Conservation (phyloP, 2,888 invertebrate genomes). For the Hirtodrosophila histrioides region DNA sequence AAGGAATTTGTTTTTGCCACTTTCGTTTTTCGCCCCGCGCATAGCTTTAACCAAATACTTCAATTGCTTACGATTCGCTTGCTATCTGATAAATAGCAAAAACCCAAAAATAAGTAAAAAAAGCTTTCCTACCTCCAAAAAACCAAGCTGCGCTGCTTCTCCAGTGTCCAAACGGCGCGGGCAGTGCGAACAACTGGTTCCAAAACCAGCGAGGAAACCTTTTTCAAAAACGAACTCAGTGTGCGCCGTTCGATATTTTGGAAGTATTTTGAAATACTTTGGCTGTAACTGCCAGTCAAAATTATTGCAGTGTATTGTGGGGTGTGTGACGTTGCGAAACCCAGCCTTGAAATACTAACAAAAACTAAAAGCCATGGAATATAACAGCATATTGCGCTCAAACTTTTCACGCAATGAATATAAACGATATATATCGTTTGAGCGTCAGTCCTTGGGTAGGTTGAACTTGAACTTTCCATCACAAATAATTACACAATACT, state of each 20-base stretch:
- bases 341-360: not conserved
- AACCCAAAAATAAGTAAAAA: conserved; percentile 14
- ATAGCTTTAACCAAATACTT: conserved; percentile 39
- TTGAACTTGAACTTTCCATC: conserved; percentile 54
- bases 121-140: conserved; percentile 37
- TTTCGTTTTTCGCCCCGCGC: conserved; percentile 47
- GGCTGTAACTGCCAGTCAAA: conserved; percentile 16
- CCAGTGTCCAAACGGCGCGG: conserved; percentile 80
- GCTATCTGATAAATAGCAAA: conserved; percentile 44
- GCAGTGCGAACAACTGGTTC: conserved; percentile 71
- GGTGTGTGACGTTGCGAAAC: not conserved
- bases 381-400: conserved; percentile 70
- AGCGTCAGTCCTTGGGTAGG: conserved; percentile 79
- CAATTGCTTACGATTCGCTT: conserved; percentile 30
- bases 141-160: conserved; percentile 12
- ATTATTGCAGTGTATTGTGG: conserved; percentile 12
- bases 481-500: conserved; percentile 36
- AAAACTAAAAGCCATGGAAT: conserved; percentile 54
- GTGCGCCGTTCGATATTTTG: conserved; percentile 21
- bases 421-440: conserved; percentile 81
- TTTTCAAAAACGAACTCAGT: conserved; percentile 15
- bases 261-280: conserved; percentile 5
- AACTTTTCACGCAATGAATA: conserved; percentile 81
- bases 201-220: conserved; percentile 1
- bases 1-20: conserved; percentile 53